Conservation (phyloP, 2,888 invertebrate genomes). For the Diarsia mendica region DNA sequence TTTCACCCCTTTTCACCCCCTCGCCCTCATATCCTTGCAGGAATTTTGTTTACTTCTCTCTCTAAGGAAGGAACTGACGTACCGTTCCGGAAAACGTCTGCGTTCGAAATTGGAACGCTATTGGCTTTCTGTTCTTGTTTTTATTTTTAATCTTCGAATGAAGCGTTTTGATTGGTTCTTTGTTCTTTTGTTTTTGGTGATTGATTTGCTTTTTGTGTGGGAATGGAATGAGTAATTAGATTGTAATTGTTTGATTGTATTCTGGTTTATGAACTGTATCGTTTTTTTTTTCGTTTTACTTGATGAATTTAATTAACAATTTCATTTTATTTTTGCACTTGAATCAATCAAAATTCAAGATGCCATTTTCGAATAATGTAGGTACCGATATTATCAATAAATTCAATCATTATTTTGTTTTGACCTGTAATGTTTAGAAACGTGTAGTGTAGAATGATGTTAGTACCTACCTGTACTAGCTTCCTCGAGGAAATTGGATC, state of each 20-base stretch:
- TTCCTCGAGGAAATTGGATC: not conserved
- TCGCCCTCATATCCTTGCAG: constrained; percentile 88
- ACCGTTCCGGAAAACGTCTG: constrained; percentile 77
- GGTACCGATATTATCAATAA: too few species aligned
- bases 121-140: constrained; percentile 77
- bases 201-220: constrained; percentile 24
- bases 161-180: constrained; percentile 42
- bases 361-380: too few species aligned
- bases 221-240: constrained; percentile 15
- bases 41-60: constrained; percentile 90
- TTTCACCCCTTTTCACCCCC: constrained; percentile 57
- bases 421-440: not conserved
- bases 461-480: not conserved
- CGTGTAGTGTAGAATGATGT: not conserved
- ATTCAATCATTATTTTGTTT: not conserved
- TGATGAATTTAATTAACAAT: not conserved
- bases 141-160: constrained; percentile 47
- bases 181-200: constrained; percentile 35
- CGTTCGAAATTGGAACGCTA: constrained; percentile 83
- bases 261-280: not conserved
- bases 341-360: not conserved
- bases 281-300: constrained; percentile 16
- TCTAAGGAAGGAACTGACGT: constrained; percentile 82
- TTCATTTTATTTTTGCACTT: not conserved
- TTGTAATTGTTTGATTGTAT: not conserved